Evolutionary conservation across 2,888 invertebrate species (phyloP), one percentile per base, ranked within the genome.

Genomic region (Harpagoxenus sublaevis): DNA sequence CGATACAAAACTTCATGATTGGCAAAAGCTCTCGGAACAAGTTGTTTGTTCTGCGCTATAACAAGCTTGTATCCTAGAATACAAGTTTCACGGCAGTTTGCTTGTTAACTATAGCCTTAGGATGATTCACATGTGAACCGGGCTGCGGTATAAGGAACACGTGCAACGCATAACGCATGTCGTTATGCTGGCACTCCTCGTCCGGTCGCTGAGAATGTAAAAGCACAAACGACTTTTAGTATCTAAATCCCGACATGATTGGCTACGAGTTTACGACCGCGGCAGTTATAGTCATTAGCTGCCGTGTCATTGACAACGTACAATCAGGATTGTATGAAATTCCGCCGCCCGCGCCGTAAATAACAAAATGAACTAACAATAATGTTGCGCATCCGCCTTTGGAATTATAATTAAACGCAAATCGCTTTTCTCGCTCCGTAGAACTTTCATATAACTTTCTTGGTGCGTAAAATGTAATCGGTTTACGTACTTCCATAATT

Each of bases 141-240:
- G 51, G 51, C 48, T 75, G 84, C 51, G 81, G 65, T 84, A 84
- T 79, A 78, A 87, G 81, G 39, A 31, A 78, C 83, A 62, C 75
- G 66, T 84, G 45, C 39, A 63, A 63, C 60, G 45, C 74, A 78
- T 73, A 51, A 78, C 77, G 60, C 68, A 57, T 48, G 45, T 42
- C 60, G 78, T 78, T 42, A 91, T 77, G 85, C 83, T 84, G 89
- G 89, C 89, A 87, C 89, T 89, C 89, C 89, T 89, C 90, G 87
- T 89, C 89, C 89, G 89, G 89, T 88, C 86, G 75, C 74, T 42
- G 79, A 71, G 90, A 84, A 90, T 87, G 88, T 88, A 87, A 82
- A 90, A 45, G 89, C 86, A 88, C 88, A 87, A 89, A 86, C 84
- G 86, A 78, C 85, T 63, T 84, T 79, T 84, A 89, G 87, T 86